Base-by-base conservation (phyloP, 2,888 invertebrate genomes). In the Orchestes rusci region DNA sequence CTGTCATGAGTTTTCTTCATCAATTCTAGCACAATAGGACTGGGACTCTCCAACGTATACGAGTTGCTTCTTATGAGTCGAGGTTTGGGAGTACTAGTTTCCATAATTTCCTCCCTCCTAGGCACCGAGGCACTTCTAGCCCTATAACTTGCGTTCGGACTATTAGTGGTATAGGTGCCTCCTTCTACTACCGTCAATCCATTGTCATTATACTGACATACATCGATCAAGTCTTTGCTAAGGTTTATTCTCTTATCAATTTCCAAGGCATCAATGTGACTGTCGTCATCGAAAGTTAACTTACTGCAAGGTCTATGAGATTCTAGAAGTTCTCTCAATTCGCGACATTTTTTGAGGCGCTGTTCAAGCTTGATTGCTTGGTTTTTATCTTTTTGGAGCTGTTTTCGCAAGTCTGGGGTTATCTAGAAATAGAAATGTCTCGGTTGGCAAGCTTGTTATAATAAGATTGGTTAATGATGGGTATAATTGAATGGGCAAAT, bases 41-140 rank as follows among this genome's bases (percentile, higher is more conserved):
- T 86, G 0, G 90, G 89, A 16, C 76, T 71, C 0, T 87, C 79
- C 34, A 90, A 66, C 1, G 84, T 83, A 59, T 89, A 90, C 0
- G 90, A 90, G 49, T 82, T 79, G 58, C 84, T 84, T 38, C 88
- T 73, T 8, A 80, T 71, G 42, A 84, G 64, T 53, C 56, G 70
- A 67, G 61, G 71, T 68, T 61, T 73, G 69, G 51, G 50, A 19
- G 55, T 38, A 28, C n/a, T 28, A 8, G 17, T 23, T 23, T 23
- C 7, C 10, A 7, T 23, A 10, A 23, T 23, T 7, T 23, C 23
- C 5, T 23, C 23, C 10, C 10, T 10, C 23, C 23, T 23, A 7
- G 23, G 10, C 10, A 7, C 23, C 10, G 23, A 23, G 23, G 7
- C 10, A 10, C 23, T 23, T 10, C 23, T 23, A 7, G 23, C 7